Base-by-base conservation (phyloP, 2,113 vertebrate genomes). In the Myxocyprinus asiaticus region DNA sequence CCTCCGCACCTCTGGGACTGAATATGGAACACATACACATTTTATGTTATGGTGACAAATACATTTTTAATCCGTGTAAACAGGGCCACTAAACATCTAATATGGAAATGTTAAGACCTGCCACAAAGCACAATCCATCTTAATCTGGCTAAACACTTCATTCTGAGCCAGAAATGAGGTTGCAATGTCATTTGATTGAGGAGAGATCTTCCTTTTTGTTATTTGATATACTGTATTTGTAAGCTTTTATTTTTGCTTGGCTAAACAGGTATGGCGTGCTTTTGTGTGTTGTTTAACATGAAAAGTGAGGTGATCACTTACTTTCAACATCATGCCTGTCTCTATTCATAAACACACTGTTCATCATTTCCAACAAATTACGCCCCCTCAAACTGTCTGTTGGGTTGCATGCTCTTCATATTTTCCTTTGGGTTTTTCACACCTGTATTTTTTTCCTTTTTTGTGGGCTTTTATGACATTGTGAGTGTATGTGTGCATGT, bases 381-480 rank as follows among this genome's bases (percentile, higher is more conserved):
- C 67, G n/a, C 8, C 33, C 45, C 63, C 76, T 73, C 44, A 17
- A 33, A 33, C 22, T 48, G 48, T 71, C 69, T 83, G 72, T 77
- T 81, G 82, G 84, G 85, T 86, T 85, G 82, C 87, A 87, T 85
- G 84, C 84, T 85, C 84, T 63, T 81, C 47, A 70, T 43, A 79
- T 71, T 65, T 53, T 83, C 48, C 9, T 70, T 66, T 63, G 45
- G 48, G 55, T 7, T 70, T 64, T 56, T 33, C 22, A 33, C 22
- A 33, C 22, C 22, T 33, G 22, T 33, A 33, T 33, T 33, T 33
- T n/a, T 33, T 33, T 33, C 22, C 22, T 33, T 65, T 43, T 69
- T 15, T 47, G 62, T 77, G 33, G 53, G 55, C 61, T 33, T 44
- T 8, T 42, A 42, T 71, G 6, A 22, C 33, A 14, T 10, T 65